Percentiles rank a stretch among this genome's conserved stretches.
Conservation (phyloP, 2,113 vertebrate genomes). For the Pleuronectes platessa region DNA sequence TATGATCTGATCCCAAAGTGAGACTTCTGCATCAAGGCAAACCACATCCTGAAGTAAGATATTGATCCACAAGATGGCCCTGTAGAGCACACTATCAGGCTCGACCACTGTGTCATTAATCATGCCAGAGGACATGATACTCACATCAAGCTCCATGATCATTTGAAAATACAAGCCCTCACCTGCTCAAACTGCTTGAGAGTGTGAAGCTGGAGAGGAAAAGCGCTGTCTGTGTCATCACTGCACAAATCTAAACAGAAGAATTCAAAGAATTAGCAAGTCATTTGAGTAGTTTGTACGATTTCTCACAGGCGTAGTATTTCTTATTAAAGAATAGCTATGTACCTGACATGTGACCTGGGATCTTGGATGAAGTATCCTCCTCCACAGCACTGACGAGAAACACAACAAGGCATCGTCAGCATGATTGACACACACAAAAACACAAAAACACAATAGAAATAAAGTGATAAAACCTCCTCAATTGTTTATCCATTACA, state of each 20-base stretch:
- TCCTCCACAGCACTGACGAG: constrained; percentile 61
- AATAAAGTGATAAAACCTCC: neutral
- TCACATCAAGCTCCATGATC: neutral
- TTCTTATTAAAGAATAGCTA: neutral
- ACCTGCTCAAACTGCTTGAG: constrained; percentile 84
- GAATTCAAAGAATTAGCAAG: neutral
- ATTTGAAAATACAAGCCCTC: constrained; percentile 32
- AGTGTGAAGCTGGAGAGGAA: constrained; percentile 80
- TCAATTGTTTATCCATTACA: neutral
- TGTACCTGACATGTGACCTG: constrained; percentile 79
- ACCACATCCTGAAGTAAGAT: neutral
- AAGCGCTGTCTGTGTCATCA: constrained; percentile 77
- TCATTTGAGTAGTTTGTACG: neutral
- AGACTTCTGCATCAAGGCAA: neutral
- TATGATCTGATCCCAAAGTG: neutral
- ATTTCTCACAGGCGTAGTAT: neutral
- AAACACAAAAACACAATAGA: neutral
- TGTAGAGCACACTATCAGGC: neutral
- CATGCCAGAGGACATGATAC: neutral
- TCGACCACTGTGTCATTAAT: neutral
- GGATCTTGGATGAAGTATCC: constrained; percentile 64
- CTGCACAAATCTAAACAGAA: constrained; percentile 72
- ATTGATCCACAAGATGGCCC: constrained; percentile 50
- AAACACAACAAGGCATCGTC: constrained; percentile 21
- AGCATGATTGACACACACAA: constrained; percentile 1